phyloP scores from a whole-genome alignment of 2,797 vertebrate genomes.

The Natrix natrix region DNA sequence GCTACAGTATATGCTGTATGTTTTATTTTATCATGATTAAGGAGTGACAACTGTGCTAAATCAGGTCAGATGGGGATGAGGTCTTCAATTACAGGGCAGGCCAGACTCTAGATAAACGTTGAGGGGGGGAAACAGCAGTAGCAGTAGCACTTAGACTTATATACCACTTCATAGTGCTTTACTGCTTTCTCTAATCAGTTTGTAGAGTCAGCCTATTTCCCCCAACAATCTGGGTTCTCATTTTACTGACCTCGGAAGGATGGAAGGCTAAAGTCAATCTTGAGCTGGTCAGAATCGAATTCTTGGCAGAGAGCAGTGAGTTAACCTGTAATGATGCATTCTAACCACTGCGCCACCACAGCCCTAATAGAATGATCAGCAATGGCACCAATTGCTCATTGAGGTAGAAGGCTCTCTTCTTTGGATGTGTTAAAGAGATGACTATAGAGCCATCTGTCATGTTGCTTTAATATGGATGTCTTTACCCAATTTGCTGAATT shows the following conservation, averaged over 20 bases:
- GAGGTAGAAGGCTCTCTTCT: neutral
- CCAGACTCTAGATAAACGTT: neutral
- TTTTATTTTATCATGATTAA: neutral
- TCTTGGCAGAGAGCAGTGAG: neutral
- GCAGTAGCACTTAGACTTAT: neutral
- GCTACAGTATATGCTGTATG: neutral
- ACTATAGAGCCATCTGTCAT: neutral
- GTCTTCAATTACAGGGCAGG: neutral
- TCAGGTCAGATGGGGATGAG: neutral
- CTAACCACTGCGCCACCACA: neutral
- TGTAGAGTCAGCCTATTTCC: neutral
- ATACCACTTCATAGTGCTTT: neutral
- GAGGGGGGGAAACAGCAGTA: neutral
- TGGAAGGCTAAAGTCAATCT: neutral
- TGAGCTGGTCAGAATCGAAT: neutral
- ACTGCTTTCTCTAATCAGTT: neutral
- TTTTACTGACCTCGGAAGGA: neutral
- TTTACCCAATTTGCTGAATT: neutral
- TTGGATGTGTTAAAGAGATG: neutral
- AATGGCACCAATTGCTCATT: neutral
- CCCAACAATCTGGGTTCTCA: neutral
- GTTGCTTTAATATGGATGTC: neutral
- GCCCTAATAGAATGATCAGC: neutral
- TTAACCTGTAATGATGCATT: neutral
- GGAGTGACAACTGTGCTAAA: neutral